Conservation (phyloP, 2,888 invertebrate genomes). For the Punctoribates punctum region DNA sequence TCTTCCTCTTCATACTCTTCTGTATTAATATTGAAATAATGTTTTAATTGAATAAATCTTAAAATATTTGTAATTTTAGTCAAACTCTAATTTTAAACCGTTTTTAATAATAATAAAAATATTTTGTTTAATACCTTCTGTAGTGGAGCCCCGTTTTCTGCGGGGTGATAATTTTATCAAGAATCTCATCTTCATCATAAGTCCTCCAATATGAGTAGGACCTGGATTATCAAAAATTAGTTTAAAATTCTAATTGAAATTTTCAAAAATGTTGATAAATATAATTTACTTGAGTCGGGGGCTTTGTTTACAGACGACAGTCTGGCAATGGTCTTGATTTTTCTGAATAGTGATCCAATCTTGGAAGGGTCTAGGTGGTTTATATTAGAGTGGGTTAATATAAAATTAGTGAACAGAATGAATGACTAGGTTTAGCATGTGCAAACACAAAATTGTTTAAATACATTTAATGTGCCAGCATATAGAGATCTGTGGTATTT, state of each 20-base stretch:
- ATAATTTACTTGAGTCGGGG: conserved; percentile 9
- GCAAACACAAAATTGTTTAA: too few relatives aligned
- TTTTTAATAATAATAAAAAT: too few relatives aligned
- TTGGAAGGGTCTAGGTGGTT: neutral
- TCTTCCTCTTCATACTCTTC: neutral
- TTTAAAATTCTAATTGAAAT: neutral
- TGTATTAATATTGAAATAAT: neutral
- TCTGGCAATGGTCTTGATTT: conserved; percentile 7
- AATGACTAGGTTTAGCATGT: too few relatives aligned
- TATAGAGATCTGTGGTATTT: too few relatives aligned
- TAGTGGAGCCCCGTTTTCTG: neutral
- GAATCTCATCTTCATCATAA: conserved; percentile 19
- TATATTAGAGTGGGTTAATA: too few relatives aligned
- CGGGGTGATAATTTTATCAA: conserved; percentile 14
- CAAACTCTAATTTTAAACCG: neutral
- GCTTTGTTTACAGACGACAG: neutral
- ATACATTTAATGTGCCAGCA: too few relatives aligned
- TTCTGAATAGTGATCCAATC: conserved; percentile 8
- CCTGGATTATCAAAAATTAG: neutral
- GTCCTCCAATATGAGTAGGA: neutral
- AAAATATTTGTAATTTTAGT: too few relatives aligned
- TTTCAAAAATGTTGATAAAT: neutral
- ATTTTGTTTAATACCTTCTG: neutral
- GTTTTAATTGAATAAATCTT: neutral
- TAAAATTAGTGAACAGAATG: too few relatives aligned